Evolutionary conservation across 2,113 vertebrate species (phyloP).

Genomic region (Cervus canadensis): DNA sequence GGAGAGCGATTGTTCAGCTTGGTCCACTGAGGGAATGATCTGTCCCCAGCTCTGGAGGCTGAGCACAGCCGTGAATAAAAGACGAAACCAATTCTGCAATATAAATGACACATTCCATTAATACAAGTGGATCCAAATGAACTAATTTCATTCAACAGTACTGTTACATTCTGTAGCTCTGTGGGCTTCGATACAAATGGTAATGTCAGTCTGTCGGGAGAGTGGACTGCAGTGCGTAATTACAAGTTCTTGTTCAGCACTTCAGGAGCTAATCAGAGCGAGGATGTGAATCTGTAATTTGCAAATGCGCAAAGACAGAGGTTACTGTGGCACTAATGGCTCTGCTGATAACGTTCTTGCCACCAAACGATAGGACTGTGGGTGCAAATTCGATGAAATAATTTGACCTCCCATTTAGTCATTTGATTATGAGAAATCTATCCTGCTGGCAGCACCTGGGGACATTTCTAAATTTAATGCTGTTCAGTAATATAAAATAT

Average conservation of each 20-base stretch:
- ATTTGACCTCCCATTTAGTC: conserved; percentile 37
- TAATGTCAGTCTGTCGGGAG: conserved; percentile 66
- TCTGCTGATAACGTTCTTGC: conserved; percentile 51
- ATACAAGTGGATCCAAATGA: conserved; percentile 69
- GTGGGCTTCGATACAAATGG: conserved; percentile 58
- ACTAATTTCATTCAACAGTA: conserved; percentile 67
- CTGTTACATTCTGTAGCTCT: conserved; percentile 60
- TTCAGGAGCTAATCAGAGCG: conserved; percentile 73
- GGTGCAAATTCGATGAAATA: conserved; percentile 29
- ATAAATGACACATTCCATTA: conserved; percentile 71
- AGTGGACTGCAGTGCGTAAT: conserved; percentile 61
- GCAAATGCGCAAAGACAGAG: conserved; percentile 68
- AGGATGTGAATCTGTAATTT: conserved; percentile 67
- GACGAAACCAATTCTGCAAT: conserved; percentile 62
- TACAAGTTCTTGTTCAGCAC: conserved; percentile 62
- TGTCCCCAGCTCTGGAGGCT: conserved; percentile 2
- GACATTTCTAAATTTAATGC: background rate
- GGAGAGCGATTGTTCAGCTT: conserved; percentile 38
- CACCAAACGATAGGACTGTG: conserved; percentile 29
- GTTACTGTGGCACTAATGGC: conserved; percentile 62
- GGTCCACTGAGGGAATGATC: conserved; percentile 31
- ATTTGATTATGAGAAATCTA: background rate
- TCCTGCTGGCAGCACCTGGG: background rate
- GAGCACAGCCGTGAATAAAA: conserved; percentile 33
- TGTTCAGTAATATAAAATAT: background rate